These are phyloP conservation scores for Amphimedon queenslandica DNA, from an alignment of 37 sponge, comb jelly and placozoan genomes.

Conservation along the genomic window DNA sequence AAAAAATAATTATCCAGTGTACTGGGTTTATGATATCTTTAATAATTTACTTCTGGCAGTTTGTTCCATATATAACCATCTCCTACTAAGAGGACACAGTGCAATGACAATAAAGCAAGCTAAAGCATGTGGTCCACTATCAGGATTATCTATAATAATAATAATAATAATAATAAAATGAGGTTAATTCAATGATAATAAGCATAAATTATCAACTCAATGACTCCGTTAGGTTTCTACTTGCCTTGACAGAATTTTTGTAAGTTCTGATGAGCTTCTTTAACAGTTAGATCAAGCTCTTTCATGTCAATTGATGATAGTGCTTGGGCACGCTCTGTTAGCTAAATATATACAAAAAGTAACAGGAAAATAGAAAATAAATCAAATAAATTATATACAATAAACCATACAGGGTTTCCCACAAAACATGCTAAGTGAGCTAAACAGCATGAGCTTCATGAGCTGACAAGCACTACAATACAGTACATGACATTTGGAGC, in stretches of 20 bases:
- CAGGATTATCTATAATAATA: slow-evolving; percentile 26
- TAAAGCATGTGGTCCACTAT: slow-evolving; percentile 48
- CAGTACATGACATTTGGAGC: too few relatives aligned
- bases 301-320: slow-evolving; percentile 37
- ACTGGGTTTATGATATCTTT: background rate
- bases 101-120: slow-evolving; percentile 71
- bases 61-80: slow-evolving; percentile 89
- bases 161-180: background rate
- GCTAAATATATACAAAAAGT: slow-evolving; percentile 17
- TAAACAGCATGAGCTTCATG: too few relatives aligned
- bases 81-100: slow-evolving; percentile 60
- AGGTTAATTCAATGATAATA: background rate
- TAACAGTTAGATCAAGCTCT: slow-evolving; percentile 30
- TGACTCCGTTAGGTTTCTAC: too few relatives aligned
- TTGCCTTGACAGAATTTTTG: slow-evolving; percentile 51
- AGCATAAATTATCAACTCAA: background rate
- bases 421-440: too few relatives aligned
- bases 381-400: too few relatives aligned
- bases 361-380: too few relatives aligned
- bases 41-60: slow-evolving; percentile 55
- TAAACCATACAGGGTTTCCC: too few relatives aligned
- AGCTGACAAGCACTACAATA: too few relatives aligned
- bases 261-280: slow-evolving; percentile 28
- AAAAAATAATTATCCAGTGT: background rate
- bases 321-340: slow-evolving; percentile 54